A percentile compares a stretch with the other conserved stretches of the same genome.
Conservation (phyloP, 2,888 invertebrate species). For the Yponomeuta malinellus region DNA sequence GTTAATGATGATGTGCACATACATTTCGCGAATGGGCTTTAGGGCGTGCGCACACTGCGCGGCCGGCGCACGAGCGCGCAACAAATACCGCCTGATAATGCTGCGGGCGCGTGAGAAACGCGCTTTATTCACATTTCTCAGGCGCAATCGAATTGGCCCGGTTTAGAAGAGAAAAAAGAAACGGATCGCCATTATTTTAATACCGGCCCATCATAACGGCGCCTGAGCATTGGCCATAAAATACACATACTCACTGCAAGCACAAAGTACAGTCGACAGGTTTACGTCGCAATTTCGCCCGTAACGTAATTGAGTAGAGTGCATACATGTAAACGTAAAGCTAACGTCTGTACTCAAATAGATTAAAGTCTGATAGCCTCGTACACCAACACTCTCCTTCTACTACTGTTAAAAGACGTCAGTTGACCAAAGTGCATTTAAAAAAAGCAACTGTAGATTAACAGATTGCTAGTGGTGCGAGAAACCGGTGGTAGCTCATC, state of each 20-base stretch:
- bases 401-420: too few species aligned
- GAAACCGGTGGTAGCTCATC: too few species aligned
- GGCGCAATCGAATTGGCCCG: conserved; percentile 21
- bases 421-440: too few species aligned
- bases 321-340: background rate
- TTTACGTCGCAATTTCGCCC: too few species aligned
- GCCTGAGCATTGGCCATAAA: background rate
- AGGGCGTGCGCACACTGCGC: conserved; percentile 15
- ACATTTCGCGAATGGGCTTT: background rate
- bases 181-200: conserved; percentile 12
- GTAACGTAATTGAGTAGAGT: background rate
- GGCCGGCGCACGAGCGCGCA: conserved; percentile 14
- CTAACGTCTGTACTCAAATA: too few species aligned
- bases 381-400: background rate
- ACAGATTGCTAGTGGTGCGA: too few species aligned
- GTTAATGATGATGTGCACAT: background rate
- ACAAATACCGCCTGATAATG: conserved; percentile 31
- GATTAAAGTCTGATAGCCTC: background rate
- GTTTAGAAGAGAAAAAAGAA: conserved; percentile 21
- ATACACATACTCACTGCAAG: background rate
- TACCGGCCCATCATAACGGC: background rate
- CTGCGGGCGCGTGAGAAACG: conserved; percentile 47
- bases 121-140: conserved; percentile 38
- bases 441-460: too few species aligned
- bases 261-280: too few species aligned